phyloP scores from a whole-genome alignment of 2,888 invertebrate species.

The Psylliodes chrysocephalus region DNA sequence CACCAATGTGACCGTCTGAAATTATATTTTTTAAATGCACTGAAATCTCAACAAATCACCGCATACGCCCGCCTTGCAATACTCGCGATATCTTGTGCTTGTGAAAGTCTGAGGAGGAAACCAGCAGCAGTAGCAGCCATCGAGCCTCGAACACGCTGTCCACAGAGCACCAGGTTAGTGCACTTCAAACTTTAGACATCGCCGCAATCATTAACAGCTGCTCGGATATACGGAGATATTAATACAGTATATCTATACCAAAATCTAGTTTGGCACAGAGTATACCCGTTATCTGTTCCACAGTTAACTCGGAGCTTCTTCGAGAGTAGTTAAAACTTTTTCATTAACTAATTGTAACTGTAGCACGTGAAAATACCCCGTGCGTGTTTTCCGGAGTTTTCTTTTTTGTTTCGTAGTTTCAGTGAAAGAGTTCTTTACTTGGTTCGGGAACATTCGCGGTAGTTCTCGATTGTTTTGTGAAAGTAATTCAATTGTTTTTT shows the following conservation, averaged over 20 bases:
- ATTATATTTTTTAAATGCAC: too few species aligned
- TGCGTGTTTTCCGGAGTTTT: background rate
- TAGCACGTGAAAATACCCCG: background rate
- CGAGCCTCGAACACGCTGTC: slow-evolving; percentile 33
- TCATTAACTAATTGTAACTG: background rate
- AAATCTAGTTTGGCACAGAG: background rate
- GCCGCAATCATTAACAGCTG: slow-evolving; percentile 4
- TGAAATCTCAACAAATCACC: too few species aligned
- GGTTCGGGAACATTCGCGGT: background rate
- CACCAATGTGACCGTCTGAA: too few species aligned
- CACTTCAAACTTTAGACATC: slow-evolving; percentile 49
- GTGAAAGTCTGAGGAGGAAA: slow-evolving; percentile 24
- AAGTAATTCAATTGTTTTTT: slow-evolving; percentile 17
- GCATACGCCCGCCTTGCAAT: background rate
- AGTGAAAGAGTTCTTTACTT: slow-evolving; percentile 4
- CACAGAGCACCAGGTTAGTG: slow-evolving; percentile 58
- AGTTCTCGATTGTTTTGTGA: slow-evolving; percentile 15
- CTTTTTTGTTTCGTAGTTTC: slow-evolving; percentile 1
- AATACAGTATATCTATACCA: slow-evolving; percentile 7
- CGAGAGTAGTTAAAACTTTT: background rate
- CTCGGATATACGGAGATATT: background rate
- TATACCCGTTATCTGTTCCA: background rate
- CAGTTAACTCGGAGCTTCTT: background rate
- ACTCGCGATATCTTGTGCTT: background rate
- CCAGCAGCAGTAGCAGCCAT: slow-evolving; percentile 41